Evolutionary conservation across 2,797 vertebrate genomes (phyloP).

Genomic region (Sebastes goodei): DNA sequence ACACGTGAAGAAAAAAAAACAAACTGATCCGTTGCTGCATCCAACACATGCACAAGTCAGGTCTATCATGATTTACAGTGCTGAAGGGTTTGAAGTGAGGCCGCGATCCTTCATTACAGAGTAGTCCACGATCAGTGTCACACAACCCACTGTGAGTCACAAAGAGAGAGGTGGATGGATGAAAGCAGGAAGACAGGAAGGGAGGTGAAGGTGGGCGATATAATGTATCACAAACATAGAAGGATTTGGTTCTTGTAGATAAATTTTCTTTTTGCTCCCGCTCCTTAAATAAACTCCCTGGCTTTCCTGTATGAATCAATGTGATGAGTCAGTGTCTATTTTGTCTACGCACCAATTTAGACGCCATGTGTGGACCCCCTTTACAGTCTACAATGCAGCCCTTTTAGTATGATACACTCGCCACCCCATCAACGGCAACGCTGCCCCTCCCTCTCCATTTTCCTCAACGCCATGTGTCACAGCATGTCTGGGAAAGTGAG

Average conservation of each 20-base stretch:
- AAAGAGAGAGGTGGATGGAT: neutral
- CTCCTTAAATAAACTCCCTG: neutral
- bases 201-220: neutral
- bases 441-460: conserved; percentile 36
- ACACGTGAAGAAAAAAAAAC: neutral
- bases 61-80: conserved; percentile 4
- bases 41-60: conserved; percentile 13
- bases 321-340: conserved; percentile 62
- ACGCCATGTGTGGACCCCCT: conserved; percentile 35
- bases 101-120: conserved; percentile 24
- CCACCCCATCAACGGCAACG: neutral
- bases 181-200: conserved; percentile 6
- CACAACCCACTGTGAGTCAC: conserved; percentile 29
- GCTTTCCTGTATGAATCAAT: conserved; percentile 29
- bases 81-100: conserved; percentile 8
- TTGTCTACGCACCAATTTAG: conserved; percentile 54
- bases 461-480: conserved; percentile 64
- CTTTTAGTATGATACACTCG: conserved; percentile 28
- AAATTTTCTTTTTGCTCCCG: neutral
- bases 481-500: conserved; percentile 46
- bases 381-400: conserved; percentile 7
- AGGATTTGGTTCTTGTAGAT: conserved; percentile 12
- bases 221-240: conserved; percentile 26
- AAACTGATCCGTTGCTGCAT: neutral
- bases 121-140: conserved; percentile 13